phyloP scores from a whole-genome alignment of 2,113 vertebrate species.

The Stercorarius parasiticus region DNA sequence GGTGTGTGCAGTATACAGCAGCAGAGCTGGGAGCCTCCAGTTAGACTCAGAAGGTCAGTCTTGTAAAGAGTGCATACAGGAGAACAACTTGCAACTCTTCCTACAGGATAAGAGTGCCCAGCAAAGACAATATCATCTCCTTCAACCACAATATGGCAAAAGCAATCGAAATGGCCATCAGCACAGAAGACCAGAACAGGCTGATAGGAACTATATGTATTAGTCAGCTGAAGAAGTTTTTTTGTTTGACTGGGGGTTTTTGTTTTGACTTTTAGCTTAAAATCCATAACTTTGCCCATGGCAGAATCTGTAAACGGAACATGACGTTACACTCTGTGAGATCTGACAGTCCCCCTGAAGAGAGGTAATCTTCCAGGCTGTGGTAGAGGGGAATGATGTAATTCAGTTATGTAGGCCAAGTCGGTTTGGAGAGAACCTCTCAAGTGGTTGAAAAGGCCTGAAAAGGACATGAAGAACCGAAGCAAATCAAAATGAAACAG shows the following conservation, averaged over 20 bases:
- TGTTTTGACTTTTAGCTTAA: neutral
- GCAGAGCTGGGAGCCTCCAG: neutral
- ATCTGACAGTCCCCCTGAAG: neutral
- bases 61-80: neutral
- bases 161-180: neutral
- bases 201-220: neutral
- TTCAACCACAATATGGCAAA: neutral
- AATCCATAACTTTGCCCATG: neutral
- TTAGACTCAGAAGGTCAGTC: neutral
- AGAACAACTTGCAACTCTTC: neutral
- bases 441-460: neutral
- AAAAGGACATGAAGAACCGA: neutral
- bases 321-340: neutral
- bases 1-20: neutral
- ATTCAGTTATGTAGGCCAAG: neutral
- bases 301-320: neutral
- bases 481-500: neutral
- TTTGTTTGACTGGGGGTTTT: neutral
- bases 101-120: neutral
- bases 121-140: neutral
- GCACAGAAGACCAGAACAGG: neutral
- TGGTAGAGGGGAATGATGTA: neutral
- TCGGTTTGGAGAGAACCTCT: neutral
- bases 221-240: neutral
- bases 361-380: neutral